Conservation (phyloP, 2,888 invertebrate genomes). For the Gortyna flavago region DNA sequence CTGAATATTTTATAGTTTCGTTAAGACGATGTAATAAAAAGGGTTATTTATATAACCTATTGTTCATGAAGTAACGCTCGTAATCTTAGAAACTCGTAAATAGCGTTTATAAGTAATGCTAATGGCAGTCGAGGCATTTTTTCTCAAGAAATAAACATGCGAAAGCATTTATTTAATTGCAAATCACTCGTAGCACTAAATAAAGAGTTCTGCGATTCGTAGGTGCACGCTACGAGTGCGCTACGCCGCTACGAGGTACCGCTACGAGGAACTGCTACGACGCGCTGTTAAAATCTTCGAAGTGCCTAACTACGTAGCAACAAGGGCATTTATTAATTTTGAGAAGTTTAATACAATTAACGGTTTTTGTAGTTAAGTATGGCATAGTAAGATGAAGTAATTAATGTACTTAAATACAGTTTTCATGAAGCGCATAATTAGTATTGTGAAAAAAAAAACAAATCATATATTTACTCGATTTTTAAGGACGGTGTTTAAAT, state of each 20-base stretch:
- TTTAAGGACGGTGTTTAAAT: not conserved
- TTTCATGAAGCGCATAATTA: not conserved
- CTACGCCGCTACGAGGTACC: slow-evolving; percentile 62
- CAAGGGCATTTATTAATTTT: slow-evolving; percentile 19
- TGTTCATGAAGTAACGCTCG: slow-evolving; percentile 41
- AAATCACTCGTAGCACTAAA: slow-evolving; percentile 58
- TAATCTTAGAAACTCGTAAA: slow-evolving; percentile 38
- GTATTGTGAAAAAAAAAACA: not conserved
- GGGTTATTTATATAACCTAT: slow-evolving; percentile 27
- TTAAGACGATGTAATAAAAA: slow-evolving; percentile 28
- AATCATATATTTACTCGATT: not conserved
- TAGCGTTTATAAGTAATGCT: slow-evolving; percentile 37
- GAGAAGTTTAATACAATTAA: not conserved
- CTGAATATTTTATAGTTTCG: slow-evolving; percentile 26
- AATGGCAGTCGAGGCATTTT: slow-evolving; percentile 41
- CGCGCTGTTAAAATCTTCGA: slow-evolving; percentile 35
- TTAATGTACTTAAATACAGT: not conserved
- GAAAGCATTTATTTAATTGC: slow-evolving; percentile 54
- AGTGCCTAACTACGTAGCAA: slow-evolving; percentile 36
- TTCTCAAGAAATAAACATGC: slow-evolving; percentile 53
- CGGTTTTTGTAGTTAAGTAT: not conserved
- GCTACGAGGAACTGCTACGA: slow-evolving; percentile 40
- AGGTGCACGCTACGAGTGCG: slow-evolving; percentile 62
- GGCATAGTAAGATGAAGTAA: not conserved
- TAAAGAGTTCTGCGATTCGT: slow-evolving; percentile 50